Evolutionary conservation across 1,140 invertebrate species (phyloP).

Genomic region (Lepidurus apus): DNA sequence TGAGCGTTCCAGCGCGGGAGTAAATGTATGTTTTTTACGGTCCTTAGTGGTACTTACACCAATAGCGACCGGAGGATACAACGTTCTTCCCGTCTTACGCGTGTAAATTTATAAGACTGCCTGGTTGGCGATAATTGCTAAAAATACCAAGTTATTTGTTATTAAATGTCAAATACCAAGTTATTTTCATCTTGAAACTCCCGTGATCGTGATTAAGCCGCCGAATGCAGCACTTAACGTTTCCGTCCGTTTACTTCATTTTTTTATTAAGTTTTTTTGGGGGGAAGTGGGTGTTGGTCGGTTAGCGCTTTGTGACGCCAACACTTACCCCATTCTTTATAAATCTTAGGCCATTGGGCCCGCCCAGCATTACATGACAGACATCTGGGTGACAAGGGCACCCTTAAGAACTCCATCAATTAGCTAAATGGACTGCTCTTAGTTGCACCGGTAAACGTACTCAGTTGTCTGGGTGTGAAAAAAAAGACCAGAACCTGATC

Average conservation of each 20-base stretch:
- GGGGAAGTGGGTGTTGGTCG: neutral
- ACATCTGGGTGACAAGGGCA: neutral
- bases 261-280: neutral
- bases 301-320: neutral
- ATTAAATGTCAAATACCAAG: too few relatives aligned
- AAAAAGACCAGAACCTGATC: neutral
- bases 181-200: too few relatives aligned
- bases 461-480: neutral
- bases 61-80: neutral
- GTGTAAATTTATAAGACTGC: too few relatives aligned
- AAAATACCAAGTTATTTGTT: too few relatives aligned
- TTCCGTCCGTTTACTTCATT: neutral
- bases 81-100: too few relatives aligned
- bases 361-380: neutral
- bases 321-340: neutral
- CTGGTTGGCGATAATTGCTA: too few relatives aligned
- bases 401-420: neutral
- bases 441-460: neutral
- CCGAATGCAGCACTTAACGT: too few relatives aligned
- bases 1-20: too few relatives aligned
- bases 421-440: slow-evolving; percentile 15
- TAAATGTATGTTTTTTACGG: too few relatives aligned
- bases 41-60: neutral
- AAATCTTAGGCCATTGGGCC: neutral
- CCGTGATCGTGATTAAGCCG: too few relatives aligned